phyloP scores from a whole-genome alignment of 2,797 vertebrate genomes.

The Microctenopoma stevenorrisi region DNA sequence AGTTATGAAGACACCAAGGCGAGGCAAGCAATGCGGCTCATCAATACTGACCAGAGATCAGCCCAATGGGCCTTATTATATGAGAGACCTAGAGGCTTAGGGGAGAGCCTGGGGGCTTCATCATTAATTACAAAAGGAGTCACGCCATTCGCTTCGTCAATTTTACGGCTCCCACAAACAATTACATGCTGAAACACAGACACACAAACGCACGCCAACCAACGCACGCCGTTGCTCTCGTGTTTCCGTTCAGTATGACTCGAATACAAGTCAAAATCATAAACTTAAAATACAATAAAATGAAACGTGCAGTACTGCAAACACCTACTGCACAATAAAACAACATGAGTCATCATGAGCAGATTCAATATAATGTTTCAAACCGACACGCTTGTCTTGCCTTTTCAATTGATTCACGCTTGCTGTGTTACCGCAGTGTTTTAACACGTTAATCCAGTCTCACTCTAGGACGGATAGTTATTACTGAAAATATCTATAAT shows the following conservation, averaged over 20 bases:
- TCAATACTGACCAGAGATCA: conserved; percentile 73
- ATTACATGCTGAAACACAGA: not conserved
- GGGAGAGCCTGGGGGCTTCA: conserved; percentile 22
- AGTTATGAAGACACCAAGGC: conserved; percentile 46
- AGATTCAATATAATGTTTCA: not conserved
- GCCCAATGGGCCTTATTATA: conserved; percentile 76
- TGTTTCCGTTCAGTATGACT: conserved; percentile 1
- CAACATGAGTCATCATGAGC: not conserved
- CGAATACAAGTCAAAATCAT: conserved; percentile 35
- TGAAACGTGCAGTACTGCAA: not conserved
- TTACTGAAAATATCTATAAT: not conserved
- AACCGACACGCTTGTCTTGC: not conserved
- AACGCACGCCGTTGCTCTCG: not conserved
- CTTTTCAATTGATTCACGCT: not conserved
- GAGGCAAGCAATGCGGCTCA: conserved; percentile 49
- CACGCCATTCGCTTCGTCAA: conserved; percentile 19
- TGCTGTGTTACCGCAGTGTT: not conserved
- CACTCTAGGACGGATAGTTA: too few relatives aligned
- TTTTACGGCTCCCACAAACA: conserved; percentile 15
- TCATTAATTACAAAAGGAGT: conserved; percentile 59
- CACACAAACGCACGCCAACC: not conserved
- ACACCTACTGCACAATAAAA: not conserved
- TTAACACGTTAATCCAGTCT: not conserved
- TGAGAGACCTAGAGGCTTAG: conserved; percentile 55
- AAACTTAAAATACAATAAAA: conserved; percentile 1